A percentile compares a stretch with the other conserved stretches of the same genome.
These are phyloP conservation scores for Nudaria mundana DNA, from an alignment of 2,888 invertebrate species.

Conservation along the genomic window DNA sequence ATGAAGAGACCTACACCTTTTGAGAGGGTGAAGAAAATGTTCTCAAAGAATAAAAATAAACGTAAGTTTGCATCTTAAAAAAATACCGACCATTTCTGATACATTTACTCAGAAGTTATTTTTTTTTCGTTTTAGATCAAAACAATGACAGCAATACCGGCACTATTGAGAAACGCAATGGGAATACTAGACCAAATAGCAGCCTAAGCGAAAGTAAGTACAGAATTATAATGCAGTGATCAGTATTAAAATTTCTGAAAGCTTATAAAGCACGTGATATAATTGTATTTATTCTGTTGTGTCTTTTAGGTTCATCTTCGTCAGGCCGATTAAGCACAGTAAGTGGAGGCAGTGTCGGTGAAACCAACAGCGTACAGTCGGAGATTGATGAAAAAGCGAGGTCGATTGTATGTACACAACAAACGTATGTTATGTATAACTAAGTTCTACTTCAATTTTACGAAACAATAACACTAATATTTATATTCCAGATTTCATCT, in stretches of 20 bases:
- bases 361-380: slow-evolving; percentile 90
- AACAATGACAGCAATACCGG: slow-evolving; percentile 51
- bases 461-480: neutral
- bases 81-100: neutral
- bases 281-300: neutral
- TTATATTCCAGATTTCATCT: slow-evolving; percentile 63
- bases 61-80: slow-evolving; percentile 43
- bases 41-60: slow-evolving; percentile 83
- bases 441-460: neutral
- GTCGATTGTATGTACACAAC: slow-evolving; percentile 61
- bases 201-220: slow-evolving; percentile 74
- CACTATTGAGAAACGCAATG: slow-evolving; percentile 69
- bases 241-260: neutral
- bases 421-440: neutral
- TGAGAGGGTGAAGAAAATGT: slow-evolving; percentile 88
- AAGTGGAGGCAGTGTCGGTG: slow-evolving; percentile 90
- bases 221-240: neutral
- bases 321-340: slow-evolving; percentile 91
- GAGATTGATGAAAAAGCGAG: slow-evolving; percentile 88
- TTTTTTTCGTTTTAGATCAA: slow-evolving; percentile 47
- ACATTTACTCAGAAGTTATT: neutral
- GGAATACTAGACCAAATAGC: slow-evolving; percentile 71
- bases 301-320: slow-evolving; percentile 85
- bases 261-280: neutral
- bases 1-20: slow-evolving; percentile 90